These are phyloP conservation scores for Scotopteryx bipunctaria DNA, from an alignment of 2,888 invertebrate genomes.

Conservation along the genomic window DNA sequence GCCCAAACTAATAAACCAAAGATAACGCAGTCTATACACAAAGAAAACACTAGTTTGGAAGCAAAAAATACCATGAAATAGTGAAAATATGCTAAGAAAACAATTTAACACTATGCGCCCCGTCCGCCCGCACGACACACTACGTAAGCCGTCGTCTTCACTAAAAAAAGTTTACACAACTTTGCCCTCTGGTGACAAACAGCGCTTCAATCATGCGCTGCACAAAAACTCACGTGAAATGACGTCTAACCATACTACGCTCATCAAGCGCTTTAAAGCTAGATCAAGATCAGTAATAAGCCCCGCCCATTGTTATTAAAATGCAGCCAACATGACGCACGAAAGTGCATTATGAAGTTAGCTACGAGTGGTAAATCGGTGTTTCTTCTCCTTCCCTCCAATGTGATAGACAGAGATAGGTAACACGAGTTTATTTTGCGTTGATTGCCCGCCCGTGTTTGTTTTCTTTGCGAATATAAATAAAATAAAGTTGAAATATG, in stretches of 20 bases:
- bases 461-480: constrained; percentile 14
- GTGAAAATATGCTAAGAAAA: constrained; percentile 48
- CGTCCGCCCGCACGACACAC: constrained; percentile 58
- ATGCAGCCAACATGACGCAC: constrained; percentile 79
- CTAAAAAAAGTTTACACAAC: constrained; percentile 78
- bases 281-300: constrained; percentile 21
- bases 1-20: constrained; percentile 28
- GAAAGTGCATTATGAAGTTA: constrained; percentile 64
- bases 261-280: constrained; percentile 58
- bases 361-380: constrained; percentile 40
- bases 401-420: constrained; percentile 42
- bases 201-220: constrained; percentile 51
- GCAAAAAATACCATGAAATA: constrained; percentile 42
- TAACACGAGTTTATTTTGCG: constrained; percentile 2
- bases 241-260: constrained; percentile 12
- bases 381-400: constrained; percentile 45
- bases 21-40: constrained; percentile 9
- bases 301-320: constrained; percentile 79
- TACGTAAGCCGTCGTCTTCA: constrained; percentile 63
- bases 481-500: not conserved
- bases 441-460: constrained; percentile 15
- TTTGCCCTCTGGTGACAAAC: constrained; percentile 37
- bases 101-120: constrained; percentile 56
- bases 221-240: not conserved
- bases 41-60: constrained; percentile 35